Conservation (phyloP, 2,113 vertebrate genomes). For the Zosterops lateralis region DNA sequence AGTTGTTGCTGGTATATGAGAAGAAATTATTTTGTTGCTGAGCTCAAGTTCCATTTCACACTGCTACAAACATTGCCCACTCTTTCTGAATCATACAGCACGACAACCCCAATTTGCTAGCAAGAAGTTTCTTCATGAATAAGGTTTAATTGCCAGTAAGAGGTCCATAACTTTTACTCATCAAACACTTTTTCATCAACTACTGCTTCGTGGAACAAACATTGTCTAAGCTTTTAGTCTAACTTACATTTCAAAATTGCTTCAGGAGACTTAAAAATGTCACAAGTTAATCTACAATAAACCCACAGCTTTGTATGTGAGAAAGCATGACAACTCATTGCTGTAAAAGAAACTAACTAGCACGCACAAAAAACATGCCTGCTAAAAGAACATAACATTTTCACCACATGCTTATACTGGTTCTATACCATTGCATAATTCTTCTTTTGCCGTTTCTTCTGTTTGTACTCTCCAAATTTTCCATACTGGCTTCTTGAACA, state of each 20-base stretch:
- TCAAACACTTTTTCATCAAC: slow-evolving; percentile 25
- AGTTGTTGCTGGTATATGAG: background rate
- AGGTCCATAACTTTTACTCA: slow-evolving; percentile 27
- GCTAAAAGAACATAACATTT: slow-evolving; percentile 29
- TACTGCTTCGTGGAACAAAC: background rate
- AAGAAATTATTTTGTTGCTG: background rate
- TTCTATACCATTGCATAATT: background rate
- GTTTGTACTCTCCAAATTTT: background rate
- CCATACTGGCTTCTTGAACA: background rate
- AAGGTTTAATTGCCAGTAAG: slow-evolving; percentile 6
- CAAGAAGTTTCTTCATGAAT: background rate
- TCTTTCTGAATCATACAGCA: slow-evolving; percentile 46
- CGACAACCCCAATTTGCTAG: background rate
- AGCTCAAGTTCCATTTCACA: slow-evolving; percentile 22
- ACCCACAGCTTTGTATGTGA: slow-evolving; percentile 35
- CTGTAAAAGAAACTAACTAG: slow-evolving; percentile 5
- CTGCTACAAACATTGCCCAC: background rate
- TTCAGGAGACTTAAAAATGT: slow-evolving; percentile 51
- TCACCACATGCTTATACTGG: background rate
- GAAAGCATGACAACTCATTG: slow-evolving; percentile 8
- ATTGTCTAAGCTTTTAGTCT: background rate
- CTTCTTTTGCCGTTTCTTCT: background rate
- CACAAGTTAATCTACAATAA: slow-evolving; percentile 29
- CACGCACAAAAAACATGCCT: background rate
- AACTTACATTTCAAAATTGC: slow-evolving; percentile 15